These are phyloP conservation scores for Dryobotodes eremita DNA, from an alignment of 2,888 invertebrate species.

Conservation along the genomic window DNA sequence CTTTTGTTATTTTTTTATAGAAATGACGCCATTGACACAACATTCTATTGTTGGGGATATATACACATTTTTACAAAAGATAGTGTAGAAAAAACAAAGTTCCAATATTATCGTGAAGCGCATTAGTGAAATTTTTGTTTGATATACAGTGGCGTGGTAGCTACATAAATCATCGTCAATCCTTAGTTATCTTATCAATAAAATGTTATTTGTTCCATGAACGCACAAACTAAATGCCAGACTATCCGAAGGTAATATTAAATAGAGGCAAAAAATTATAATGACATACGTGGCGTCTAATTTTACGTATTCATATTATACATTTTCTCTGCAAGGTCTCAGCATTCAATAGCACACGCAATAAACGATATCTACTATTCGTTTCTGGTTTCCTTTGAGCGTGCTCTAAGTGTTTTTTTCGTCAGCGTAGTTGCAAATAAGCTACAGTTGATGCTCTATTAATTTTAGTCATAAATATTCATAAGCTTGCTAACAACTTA, in stretches of 20 bases:
- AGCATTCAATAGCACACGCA: conserved; percentile 29
- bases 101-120: conserved; percentile 29
- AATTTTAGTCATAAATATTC: neutral
- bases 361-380: conserved; percentile 14
- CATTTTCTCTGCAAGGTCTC: conserved; percentile 39
- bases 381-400: conserved; percentile 43
- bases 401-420: conserved; percentile 2
- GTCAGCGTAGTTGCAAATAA: neutral
- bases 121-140: conserved; percentile 46
- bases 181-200: conserved; percentile 60
- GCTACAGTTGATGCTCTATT: neutral
- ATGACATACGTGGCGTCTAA: conserved; percentile 20
- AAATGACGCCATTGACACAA: conserved; percentile 15
- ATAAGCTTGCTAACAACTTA: neutral
- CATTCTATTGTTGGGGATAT: neutral
- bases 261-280: conserved; percentile 29
- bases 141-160: conserved; percentile 7
- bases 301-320: conserved; percentile 25
- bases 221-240: conserved; percentile 26
- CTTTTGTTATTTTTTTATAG: conserved; percentile 41
- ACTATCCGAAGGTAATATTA: conserved; percentile 26
- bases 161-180: conserved; percentile 58
- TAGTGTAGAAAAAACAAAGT: conserved; percentile 20
- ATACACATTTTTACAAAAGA: conserved; percentile 1
- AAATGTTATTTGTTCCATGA: conserved; percentile 18